These are phyloP conservation scores for Pampus argenteus DNA, from an alignment of 2,797 vertebrate genomes.

Conservation along the genomic window DNA sequence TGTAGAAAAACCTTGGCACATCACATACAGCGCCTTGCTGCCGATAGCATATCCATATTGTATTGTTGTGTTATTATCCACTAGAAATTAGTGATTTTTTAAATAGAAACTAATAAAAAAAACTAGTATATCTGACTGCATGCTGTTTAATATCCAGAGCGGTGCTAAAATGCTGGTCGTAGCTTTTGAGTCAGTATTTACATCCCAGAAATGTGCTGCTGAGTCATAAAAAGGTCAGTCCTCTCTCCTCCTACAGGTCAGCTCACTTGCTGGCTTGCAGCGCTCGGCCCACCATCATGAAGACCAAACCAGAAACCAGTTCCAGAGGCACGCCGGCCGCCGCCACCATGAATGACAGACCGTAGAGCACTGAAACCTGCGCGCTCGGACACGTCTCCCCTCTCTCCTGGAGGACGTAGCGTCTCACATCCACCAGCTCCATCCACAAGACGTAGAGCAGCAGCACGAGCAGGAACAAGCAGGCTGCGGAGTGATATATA, in stretches of 20 bases:
- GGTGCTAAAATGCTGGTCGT: conserved; percentile 28
- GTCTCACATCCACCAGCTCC: conserved; percentile 87
- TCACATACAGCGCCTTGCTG: neutral
- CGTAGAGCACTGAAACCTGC: conserved; percentile 81
- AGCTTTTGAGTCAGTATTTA: conserved; percentile 32
- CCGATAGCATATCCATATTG: neutral
- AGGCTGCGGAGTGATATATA: conserved; percentile 72
- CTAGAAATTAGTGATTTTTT: neutral
- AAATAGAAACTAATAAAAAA: neutral
- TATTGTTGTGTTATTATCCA: neutral
- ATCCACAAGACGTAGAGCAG: conserved; percentile 91
- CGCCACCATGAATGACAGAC: conserved; percentile 90
- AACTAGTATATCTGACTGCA: conserved; percentile 9
- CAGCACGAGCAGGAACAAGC: conserved; percentile 84
- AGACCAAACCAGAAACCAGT: conserved; percentile 87
- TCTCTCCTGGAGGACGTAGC: conserved; percentile 88
- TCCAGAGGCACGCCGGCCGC: conserved; percentile 86
- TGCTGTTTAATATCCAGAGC: conserved; percentile 20
- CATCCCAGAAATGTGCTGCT: conserved; percentile 30
- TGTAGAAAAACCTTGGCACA: neutral
- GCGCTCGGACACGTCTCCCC: conserved; percentile 76
- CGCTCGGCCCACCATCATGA: conserved; percentile 84
- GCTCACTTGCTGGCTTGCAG: conserved; percentile 76
- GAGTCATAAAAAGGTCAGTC: conserved; percentile 40
- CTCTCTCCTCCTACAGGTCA: neutral